Conservation (phyloP, 2,888 invertebrate genomes). For the Abrostola triplasia region DNA sequence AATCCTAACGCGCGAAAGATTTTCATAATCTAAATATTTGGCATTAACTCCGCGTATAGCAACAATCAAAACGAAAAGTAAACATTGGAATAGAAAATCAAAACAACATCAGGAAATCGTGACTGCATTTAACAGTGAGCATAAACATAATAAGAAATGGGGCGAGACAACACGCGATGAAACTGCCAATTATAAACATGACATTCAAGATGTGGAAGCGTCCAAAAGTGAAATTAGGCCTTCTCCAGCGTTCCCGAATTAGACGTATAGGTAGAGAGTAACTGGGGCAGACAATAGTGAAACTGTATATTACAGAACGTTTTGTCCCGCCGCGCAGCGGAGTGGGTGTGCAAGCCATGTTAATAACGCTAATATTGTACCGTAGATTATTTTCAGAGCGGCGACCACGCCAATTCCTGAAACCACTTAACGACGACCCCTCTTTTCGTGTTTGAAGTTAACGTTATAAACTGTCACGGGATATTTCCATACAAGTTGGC, state of each 20-base stretch:
- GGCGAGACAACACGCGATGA: slow-evolving; percentile 50
- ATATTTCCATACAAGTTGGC: slow-evolving; percentile 35
- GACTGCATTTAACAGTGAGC: slow-evolving; percentile 38
- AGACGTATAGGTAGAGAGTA: slow-evolving; percentile 59
- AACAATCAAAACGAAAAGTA: slow-evolving; percentile 23
- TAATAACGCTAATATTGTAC: slow-evolving; percentile 68
- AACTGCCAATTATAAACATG: slow-evolving; percentile 59
- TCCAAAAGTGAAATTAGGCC: slow-evolving; percentile 58
- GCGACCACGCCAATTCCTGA: slow-evolving; percentile 64
- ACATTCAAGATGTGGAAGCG: slow-evolving; percentile 59
- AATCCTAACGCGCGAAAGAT: background rate
- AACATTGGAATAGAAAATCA: slow-evolving; percentile 28
- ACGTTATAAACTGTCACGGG: slow-evolving; percentile 24
- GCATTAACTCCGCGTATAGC: slow-evolving; percentile 14
- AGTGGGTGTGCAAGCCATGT: slow-evolving; percentile 63
- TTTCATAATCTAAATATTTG: slow-evolving; percentile 12
- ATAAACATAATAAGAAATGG: slow-evolving; percentile 57
- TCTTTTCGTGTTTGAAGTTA: slow-evolving; percentile 40
- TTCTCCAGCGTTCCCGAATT: slow-evolving; percentile 59
- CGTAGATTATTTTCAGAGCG: slow-evolving; percentile 66
- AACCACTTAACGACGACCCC: slow-evolving; percentile 55
- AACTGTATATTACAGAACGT: slow-evolving; percentile 61
- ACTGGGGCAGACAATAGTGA: slow-evolving; percentile 63
- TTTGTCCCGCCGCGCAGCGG: slow-evolving; percentile 46
- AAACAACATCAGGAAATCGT: slow-evolving; percentile 41